A percentile compares a stretch with the other conserved stretches of the same genome.
Conservation (phyloP, 2,113 vertebrate species). For the Anseranas semipalmata region DNA sequence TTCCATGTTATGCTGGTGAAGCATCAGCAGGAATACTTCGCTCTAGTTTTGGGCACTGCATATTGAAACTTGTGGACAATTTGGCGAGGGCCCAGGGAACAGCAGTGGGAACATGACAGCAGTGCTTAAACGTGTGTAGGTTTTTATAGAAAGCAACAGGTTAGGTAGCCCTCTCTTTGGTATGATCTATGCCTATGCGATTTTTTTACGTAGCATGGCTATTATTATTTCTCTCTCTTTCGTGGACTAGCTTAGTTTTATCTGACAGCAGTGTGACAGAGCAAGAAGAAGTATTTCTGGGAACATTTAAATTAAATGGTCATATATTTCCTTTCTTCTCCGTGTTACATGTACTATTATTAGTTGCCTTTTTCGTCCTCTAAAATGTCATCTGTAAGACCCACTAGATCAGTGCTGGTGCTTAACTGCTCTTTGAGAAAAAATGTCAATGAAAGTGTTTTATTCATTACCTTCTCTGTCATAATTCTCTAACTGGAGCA, state of each 20-base stretch:
- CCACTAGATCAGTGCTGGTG: not conserved
- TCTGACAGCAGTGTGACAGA: not conserved
- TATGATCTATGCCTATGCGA: not conserved
- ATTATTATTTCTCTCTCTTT: not conserved
- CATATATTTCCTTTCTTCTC: not conserved
- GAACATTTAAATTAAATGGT: not conserved
- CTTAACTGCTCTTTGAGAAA: not conserved
- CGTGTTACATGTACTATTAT: not conserved
- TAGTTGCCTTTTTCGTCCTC: conserved; percentile 4
- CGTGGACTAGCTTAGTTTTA: not conserved
- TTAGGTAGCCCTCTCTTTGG: not conserved
- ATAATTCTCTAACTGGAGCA: conserved; percentile 38
- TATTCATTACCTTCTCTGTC: conserved; percentile 30
- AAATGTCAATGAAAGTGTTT: not conserved
- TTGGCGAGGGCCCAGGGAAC: not conserved
- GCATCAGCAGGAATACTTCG: not conserved
- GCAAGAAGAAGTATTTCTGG: not conserved
- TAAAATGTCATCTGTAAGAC: not conserved
- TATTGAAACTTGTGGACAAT: not conserved
- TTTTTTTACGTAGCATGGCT: not conserved
- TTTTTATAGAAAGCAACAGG: not conserved
- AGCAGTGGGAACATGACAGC: not conserved
- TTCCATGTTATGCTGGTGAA: not conserved
- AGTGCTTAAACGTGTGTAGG: not conserved
- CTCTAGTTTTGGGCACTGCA: not conserved